These are phyloP conservation scores for Phoenicopterus ruber DNA, from an alignment of 2,113 vertebrate genomes.

Conservation along the genomic window DNA sequence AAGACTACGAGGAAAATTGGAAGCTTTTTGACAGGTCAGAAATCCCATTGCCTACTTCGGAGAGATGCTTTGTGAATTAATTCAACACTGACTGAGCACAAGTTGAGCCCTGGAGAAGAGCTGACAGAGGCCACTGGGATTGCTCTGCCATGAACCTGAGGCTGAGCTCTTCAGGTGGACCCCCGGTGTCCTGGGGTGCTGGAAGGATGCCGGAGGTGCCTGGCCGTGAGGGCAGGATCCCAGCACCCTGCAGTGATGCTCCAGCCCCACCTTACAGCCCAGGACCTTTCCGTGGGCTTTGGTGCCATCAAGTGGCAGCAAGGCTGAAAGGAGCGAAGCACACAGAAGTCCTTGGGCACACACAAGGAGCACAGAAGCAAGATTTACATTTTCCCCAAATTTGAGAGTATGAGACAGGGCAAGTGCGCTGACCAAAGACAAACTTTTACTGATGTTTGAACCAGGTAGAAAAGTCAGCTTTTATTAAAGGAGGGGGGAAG, in stretches of 20 bases:
- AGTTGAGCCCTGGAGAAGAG: not conserved
- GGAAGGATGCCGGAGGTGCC: not conserved
- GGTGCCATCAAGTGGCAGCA: conserved; percentile 60
- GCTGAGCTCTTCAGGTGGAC: not conserved
- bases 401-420: not conserved
- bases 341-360: not conserved
- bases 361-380: fast-evolving
- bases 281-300: not conserved
- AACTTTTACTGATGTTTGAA: not conserved
- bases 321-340: not conserved
- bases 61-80: not conserved
- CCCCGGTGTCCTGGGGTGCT: not conserved
- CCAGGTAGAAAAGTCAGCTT: not conserved
- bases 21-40: not conserved
- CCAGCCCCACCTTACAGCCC: not conserved
- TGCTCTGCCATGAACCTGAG: not conserved
- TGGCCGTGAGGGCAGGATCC: not conserved
- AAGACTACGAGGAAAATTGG: not conserved
- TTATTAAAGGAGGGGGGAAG: not conserved
- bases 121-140: no score
- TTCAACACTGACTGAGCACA: not conserved
- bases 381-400: not conserved
- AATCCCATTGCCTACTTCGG: not conserved
- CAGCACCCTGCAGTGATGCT: not conserved
- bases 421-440: not conserved